A percentile compares a stretch with the other conserved stretches of the same genome.
These are phyloP conservation scores for Sinocyclocheilus grahami DNA, from an alignment of 2,113 vertebrate genomes.

Conservation along the genomic window DNA sequence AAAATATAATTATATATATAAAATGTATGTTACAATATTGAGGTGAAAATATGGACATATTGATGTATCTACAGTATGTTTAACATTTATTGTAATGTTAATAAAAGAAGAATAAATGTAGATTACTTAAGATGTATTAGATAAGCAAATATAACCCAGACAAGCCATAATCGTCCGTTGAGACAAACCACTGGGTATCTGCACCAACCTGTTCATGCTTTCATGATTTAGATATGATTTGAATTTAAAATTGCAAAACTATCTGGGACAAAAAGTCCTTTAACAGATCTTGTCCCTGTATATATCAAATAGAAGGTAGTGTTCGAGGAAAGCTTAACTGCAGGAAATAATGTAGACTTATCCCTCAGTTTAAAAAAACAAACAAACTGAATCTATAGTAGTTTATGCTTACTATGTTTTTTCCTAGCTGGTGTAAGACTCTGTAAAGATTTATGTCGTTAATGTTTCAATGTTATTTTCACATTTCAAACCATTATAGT, in stretches of 20 bases:
- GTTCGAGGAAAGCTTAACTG: not conserved
- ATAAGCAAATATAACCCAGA: not conserved
- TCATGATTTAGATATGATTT: not conserved
- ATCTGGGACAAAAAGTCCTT: not conserved
- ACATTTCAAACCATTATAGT: not conserved
- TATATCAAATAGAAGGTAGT: not conserved
- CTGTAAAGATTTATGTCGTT: not conserved
- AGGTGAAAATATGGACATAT: not conserved
- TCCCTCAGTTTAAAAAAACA: not conserved
- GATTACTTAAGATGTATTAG: not conserved
- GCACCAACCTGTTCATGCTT: not conserved
- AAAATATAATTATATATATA: too few species aligned
- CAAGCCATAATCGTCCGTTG: not conserved
- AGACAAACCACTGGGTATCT: not conserved
- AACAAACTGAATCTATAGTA: not conserved
- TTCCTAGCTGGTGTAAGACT: not conserved
- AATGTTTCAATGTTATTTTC: not conserved
- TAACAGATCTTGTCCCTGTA: not conserved
- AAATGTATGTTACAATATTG: too few species aligned
- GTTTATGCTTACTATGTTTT: not conserved
- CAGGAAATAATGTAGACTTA: not conserved
- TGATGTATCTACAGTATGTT: not conserved
- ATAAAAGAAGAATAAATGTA: not conserved
- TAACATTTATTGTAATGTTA: not conserved
- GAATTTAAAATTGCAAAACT: not conserved